Conservation (phyloP, 2,113 vertebrate genomes). For the Anarhynchus alexandrinus region DNA sequence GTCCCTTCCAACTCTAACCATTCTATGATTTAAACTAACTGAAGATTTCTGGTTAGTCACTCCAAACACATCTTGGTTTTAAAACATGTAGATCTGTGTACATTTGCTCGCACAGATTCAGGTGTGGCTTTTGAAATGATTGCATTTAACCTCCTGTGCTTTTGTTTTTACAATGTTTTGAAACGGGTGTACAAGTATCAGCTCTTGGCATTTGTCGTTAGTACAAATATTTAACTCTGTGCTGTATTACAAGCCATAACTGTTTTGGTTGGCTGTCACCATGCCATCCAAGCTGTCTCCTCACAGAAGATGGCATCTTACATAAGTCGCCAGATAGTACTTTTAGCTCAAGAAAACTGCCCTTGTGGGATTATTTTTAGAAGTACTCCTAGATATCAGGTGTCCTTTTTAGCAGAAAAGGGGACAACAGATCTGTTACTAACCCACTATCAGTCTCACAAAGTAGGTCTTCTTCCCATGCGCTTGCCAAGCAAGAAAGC, state of each 20-base stretch:
- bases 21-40: not conserved
- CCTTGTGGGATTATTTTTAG: not conserved
- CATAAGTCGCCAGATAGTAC: not conserved
- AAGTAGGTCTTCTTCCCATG: not conserved
- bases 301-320: not conserved
- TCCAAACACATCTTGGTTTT: not conserved
- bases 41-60: not conserved
- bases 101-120: not conserved
- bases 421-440: not conserved
- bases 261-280: not conserved
- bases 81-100: not conserved
- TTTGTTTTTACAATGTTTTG: not conserved
- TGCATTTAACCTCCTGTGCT: not conserved
- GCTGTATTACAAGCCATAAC: fast-evolving
- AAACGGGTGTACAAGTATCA: not conserved
- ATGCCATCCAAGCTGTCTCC: not conserved
- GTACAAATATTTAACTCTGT: not conserved
- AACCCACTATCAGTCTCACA: not conserved
- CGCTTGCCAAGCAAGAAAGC: not conserved
- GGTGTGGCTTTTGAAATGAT: not conserved
- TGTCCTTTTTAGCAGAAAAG: not conserved
- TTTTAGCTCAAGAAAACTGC: not conserved
- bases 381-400: not conserved
- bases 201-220: not conserved
- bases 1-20: not conserved